Conservation (phyloP, 92 coral and sea anemone genomes). For the Phenganax marumi region DNA sequence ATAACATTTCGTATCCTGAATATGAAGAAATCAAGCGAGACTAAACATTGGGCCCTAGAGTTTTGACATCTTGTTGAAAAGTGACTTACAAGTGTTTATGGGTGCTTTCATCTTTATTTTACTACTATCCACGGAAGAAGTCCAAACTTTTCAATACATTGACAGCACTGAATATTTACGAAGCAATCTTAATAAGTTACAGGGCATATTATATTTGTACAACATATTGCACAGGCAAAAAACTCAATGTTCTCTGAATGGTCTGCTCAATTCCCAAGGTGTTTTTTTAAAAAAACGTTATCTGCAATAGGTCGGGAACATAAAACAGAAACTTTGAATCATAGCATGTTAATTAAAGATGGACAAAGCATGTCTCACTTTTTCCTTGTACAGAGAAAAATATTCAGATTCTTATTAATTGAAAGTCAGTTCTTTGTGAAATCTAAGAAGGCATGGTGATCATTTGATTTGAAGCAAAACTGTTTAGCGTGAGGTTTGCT, state of each 20-base stretch:
- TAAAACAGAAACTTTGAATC: constrained; percentile 5
- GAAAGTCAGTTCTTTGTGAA: neutral
- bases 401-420: neutral
- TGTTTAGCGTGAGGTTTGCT: neutral
- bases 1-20: neutral
- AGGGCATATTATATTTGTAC: neutral
- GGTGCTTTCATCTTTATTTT: too few species aligned
- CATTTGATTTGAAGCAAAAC: neutral
- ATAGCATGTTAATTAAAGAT: constrained; percentile 24
- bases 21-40: too few species aligned
- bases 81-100: neutral
- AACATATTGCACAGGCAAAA: neutral
- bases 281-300: neutral
- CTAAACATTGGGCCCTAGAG: neutral
- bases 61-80: neutral
- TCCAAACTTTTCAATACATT: neutral
- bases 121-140: neutral
- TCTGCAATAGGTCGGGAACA: constrained; percentile 1
- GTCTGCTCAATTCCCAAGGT: constrained; percentile 6
- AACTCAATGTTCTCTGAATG: neutral
- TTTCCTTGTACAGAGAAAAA: neutral
- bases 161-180: neutral
- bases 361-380: neutral
- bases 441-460: neutral
- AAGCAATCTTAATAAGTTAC: neutral